Evolutionary conservation across 2,113 vertebrate species (phyloP).

Genomic region (Bombycilla garrulus): DNA sequence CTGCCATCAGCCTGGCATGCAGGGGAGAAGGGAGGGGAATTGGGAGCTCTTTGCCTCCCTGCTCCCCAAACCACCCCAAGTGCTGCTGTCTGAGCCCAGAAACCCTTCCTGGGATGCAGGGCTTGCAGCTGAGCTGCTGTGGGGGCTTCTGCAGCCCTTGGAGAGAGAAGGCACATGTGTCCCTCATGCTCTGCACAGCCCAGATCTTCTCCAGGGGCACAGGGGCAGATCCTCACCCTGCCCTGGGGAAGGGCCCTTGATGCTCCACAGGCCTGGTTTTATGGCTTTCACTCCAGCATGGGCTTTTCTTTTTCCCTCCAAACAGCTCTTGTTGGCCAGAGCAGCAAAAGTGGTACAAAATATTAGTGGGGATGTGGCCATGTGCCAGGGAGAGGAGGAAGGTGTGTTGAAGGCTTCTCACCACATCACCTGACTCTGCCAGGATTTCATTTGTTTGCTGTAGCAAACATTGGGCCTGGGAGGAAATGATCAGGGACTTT

Average conservation of each 20-base stretch:
- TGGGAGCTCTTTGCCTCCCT: neutral
- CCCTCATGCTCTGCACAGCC: accelerated
- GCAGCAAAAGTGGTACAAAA: neutral
- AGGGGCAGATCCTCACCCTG: neutral
- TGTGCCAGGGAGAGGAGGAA: neutral
- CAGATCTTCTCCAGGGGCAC: accelerated
- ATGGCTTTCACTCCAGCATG: neutral
- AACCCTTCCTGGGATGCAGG: neutral
- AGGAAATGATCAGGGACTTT: accelerated
- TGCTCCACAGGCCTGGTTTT: neutral
- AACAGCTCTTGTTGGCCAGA: neutral
- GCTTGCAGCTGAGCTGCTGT: neutral
- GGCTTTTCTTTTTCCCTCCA: neutral
- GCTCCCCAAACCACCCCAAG: neutral
- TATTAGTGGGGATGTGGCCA: accelerated
- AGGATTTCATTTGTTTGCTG: neutral
- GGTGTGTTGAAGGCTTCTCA: neutral
- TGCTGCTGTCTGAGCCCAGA: neutral
- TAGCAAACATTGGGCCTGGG: accelerated
- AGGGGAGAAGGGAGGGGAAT: neutral
- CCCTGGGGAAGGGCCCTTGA: accelerated
- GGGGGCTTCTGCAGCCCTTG: neutral
- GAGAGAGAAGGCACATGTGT: neutral
- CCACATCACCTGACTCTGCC: neutral
- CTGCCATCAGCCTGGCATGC: neutral